A percentile compares a stretch with the other conserved stretches of the same genome.
These are phyloP conservation scores for Lochmaea capreae DNA, from an alignment of 2,888 invertebrate genomes.

Conservation along the genomic window DNA sequence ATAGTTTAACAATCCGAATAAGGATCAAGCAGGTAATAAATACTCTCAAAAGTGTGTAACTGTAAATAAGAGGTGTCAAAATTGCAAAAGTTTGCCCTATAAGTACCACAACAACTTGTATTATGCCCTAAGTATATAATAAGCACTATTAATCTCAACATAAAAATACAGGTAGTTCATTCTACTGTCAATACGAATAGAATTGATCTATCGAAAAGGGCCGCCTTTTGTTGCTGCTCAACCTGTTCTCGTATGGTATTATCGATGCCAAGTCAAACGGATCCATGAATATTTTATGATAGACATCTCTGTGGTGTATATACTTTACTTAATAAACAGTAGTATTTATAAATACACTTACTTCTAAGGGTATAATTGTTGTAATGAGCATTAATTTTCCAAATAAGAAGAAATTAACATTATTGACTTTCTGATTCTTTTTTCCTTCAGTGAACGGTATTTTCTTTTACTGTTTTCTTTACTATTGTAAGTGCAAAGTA, in stretches of 20 bases:
- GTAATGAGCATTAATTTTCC: too few relatives aligned
- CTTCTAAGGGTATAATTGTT: too few relatives aligned
- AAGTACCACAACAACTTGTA: slow-evolving; percentile 34
- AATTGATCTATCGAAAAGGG: slow-evolving; percentile 58
- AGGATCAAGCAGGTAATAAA: slow-evolving; percentile 19
- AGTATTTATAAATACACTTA: too few relatives aligned
- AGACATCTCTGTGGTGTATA: neutral
- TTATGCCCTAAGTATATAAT: slow-evolving; percentile 33
- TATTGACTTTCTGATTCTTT: too few relatives aligned
- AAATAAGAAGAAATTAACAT: too few relatives aligned
- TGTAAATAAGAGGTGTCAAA: slow-evolving; percentile 37
- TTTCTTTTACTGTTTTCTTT: too few relatives aligned
- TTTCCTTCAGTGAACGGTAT: too few relatives aligned
- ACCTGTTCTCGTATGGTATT: slow-evolving; percentile 30
- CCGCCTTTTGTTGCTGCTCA: slow-evolving; percentile 31
- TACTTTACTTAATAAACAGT: too few relatives aligned
- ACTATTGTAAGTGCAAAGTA: too few relatives aligned
- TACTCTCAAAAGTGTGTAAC: slow-evolving; percentile 24
- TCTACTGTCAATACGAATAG: slow-evolving; percentile 56
- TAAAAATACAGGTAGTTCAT: slow-evolving; percentile 45
- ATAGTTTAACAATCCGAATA: slow-evolving; percentile 5
- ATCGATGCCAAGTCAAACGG: slow-evolving; percentile 19
- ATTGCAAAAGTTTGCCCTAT: slow-evolving; percentile 30
- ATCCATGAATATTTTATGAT: slow-evolving; percentile 30
- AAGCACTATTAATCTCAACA: slow-evolving; percentile 40